Conservation (phyloP, 2,888 invertebrate genomes). For the Metellina segmentata region DNA sequence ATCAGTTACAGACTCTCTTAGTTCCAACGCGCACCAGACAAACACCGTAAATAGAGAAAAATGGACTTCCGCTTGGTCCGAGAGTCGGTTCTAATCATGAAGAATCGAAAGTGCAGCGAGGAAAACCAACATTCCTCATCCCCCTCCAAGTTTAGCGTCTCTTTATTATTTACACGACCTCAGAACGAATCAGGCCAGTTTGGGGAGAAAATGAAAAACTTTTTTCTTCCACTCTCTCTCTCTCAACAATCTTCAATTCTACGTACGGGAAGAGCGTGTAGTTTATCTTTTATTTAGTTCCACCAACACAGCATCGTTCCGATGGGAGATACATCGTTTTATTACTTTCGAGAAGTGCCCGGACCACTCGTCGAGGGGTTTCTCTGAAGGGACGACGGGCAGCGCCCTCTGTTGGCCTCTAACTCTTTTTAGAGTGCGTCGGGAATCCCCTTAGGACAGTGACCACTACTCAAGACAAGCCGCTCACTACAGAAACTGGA, state of each 20-base stretch:
- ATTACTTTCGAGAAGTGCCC: not conserved
- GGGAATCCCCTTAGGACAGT: not conserved
- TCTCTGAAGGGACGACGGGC: not conserved
- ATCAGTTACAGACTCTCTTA: not conserved
- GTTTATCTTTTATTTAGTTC: not conserved
- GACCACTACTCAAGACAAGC: no score
- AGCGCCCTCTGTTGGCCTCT: not conserved
- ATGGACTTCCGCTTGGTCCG: not conserved
- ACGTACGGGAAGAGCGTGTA: not conserved
- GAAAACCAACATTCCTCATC: not conserved
- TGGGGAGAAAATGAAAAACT: not conserved
- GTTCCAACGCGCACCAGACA: not conserved
- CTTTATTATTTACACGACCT: not conserved
- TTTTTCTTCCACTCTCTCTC: not conserved
- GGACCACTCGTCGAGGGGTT: no score
- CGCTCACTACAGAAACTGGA: no score
- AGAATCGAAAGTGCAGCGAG: not conserved
- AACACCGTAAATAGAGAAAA: not conserved
- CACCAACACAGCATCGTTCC: not conserved
- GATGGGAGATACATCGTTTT: not conserved
- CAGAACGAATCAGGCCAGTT: not conserved
- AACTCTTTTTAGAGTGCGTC: not conserved
- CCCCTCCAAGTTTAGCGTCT: not conserved
- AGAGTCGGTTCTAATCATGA: not conserved
- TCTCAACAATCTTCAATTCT: not conserved